Evolutionary conservation across 2,113 vertebrate genomes (phyloP), one percentile per base, ranked within the genome.

Genomic region (Erpornis zantholeuca): DNA sequence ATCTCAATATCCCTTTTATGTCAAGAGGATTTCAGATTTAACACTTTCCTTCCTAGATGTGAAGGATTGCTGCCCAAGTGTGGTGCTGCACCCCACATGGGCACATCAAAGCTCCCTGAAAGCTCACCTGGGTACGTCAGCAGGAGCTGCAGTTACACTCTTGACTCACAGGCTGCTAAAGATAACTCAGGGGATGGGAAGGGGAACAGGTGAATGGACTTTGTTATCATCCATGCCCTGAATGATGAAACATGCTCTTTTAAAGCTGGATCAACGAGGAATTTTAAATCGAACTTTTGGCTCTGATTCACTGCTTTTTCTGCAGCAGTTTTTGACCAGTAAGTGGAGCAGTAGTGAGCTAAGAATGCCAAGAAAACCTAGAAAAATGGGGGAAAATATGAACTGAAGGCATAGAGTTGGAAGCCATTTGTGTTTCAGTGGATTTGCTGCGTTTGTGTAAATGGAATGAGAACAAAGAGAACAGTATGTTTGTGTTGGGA

Each of bases 1-100:
- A 95, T 97, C 97, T 97, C 96, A 93, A 96, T 97, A 96, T 97
- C 95, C 96, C 93, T 97, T 97, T 97, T 95, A 95, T 96, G 97
- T 92, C 93, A 88, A 44, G 88, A 56, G 78, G 92, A 92, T 70
- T 87, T 88, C 56, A 52, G 83, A 42, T 96, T 97, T 97, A 95
- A 92, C 94, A 16, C 77, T 92, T 94, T 94, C 79, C 64, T 92
- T 95, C 88, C 76, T 24, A 71, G 69, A 45, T 33, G 44, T 21
- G 47, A 25, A 44, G 60, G 75, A 47, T 15, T 92, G 13, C 69
- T 86, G 69, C 54, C 91, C 76, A 64, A 44, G 78, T 0, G 38
- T 33, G 52, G 44, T 59, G 56, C 38, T 52, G 12, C 38, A 66
- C 86, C 82, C 68, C 68, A 15, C 72, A 56, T 8, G 76, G 77